A percentile compares a stretch with the other conserved stretches of the same genome.
Evolutionary conservation across 2,888 invertebrate genomes (phyloP).

Genomic region (Protonemura montana): DNA sequence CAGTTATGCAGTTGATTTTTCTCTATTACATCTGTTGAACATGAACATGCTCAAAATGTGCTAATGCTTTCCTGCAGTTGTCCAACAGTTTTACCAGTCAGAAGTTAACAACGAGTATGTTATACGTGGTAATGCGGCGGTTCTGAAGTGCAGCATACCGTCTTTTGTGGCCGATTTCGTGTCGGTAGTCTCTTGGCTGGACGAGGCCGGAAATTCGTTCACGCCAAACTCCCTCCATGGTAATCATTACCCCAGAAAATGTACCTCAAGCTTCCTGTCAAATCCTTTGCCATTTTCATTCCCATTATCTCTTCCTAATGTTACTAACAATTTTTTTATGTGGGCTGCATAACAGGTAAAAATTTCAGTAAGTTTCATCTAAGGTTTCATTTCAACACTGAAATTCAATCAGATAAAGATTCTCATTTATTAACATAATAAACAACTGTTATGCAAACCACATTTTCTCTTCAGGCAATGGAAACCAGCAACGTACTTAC

Average conservation of each 20-base stretch:
- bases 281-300: background rate
- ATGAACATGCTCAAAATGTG: background rate
- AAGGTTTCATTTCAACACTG: background rate
- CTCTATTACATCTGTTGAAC: background rate
- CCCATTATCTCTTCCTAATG: background rate
- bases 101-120: slow-evolving; percentile 92
- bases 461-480: slow-evolving; percentile 21
- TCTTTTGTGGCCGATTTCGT: slow-evolving; percentile 92
- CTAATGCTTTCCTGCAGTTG: slow-evolving; percentile 66
- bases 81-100: slow-evolving; percentile 87
- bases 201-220: slow-evolving; percentile 61
- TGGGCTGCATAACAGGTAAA: slow-evolving; percentile 16
- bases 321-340: background rate
- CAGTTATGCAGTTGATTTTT: too few relatives aligned
- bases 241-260: slow-evolving; percentile 43
- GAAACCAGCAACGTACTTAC: background rate
- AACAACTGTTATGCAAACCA: background rate
- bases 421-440: background rate
- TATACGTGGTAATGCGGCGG: slow-evolving; percentile 85
- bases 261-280: background rate
- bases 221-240: slow-evolving; percentile 52
- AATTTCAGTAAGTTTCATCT: background rate
- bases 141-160: slow-evolving; percentile 88
- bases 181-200: slow-evolving; percentile 82
- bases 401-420: background rate